phyloP scores from a whole-genome alignment of 2,888 invertebrate species.

The Pseudoips prasinana region DNA sequence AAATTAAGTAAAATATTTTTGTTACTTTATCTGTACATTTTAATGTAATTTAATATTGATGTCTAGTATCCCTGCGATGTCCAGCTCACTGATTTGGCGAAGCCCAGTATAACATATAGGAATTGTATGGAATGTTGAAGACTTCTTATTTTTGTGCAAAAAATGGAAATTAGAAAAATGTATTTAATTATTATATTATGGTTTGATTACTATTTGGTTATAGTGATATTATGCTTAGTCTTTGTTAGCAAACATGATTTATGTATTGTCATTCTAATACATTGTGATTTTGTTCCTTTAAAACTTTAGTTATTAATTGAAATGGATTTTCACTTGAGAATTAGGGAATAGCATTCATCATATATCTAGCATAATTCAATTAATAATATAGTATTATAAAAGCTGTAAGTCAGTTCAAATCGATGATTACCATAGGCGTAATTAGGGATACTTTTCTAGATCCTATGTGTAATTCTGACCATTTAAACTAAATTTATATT shows the following conservation, averaged over 20 bases:
- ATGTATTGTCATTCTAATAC: constrained; percentile 51
- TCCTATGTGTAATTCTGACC: no score
- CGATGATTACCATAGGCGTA: no score
- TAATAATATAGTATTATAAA: constrained; percentile 25
- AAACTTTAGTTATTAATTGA: constrained; percentile 50
- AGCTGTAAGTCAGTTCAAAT: constrained; percentile 10
- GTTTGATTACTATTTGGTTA: constrained; percentile 60
- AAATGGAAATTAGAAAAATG: constrained; percentile 52
- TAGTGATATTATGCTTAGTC: constrained; percentile 72
- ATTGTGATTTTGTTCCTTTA: constrained; percentile 72
- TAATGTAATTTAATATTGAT: no score
- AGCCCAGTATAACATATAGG: constrained; percentile 41
- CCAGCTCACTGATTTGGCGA: no score
- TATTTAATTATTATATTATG: constrained; percentile 57
- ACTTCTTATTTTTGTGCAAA: constrained; percentile 63
- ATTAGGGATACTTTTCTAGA: no score
- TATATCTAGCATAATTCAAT: constrained; percentile 33
- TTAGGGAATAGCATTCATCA: constrained; percentile 36
- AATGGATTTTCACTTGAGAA: constrained; percentile 54
- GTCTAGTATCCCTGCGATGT: no score
- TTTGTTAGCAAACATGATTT: constrained; percentile 56
- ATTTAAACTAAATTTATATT: no score
- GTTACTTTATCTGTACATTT: no score
- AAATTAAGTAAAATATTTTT: no score
- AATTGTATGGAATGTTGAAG: constrained; percentile 61